phyloP scores from a whole-genome alignment of 30 jellyfish, hydroid and myxozoan species.

The Aurelia sp. region DNA sequence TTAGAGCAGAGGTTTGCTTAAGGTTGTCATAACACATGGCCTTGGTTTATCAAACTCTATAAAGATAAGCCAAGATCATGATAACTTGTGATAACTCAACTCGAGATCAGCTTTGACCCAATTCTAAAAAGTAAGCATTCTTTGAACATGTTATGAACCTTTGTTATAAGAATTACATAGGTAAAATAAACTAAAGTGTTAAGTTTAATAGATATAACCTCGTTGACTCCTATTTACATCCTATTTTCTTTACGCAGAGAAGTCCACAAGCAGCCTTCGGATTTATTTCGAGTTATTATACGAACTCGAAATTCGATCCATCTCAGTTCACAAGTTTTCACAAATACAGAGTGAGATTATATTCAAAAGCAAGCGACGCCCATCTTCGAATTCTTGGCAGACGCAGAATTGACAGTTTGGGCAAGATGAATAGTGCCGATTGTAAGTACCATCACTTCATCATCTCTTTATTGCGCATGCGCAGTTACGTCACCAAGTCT shows the following conservation, averaged over 20 bases:
- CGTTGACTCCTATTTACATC: conserved; percentile 3
- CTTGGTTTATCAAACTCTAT: no score
- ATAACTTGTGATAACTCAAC: no score
- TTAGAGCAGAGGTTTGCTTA: no score
- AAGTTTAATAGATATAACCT: not conserved
- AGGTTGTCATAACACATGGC: no score
- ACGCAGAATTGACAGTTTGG: conserved; percentile 75
- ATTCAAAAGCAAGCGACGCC: conserved; percentile 82
- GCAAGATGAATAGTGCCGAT: conserved; percentile 64
- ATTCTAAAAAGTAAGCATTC: no score
- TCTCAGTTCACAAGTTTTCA: conserved; percentile 42
- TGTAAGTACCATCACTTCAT: conserved; percentile 32
- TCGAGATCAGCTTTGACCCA: no score
- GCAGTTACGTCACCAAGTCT: no score
- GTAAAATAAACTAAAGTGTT: conserved; percentile 14
- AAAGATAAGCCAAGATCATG: no score
- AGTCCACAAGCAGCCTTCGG: conserved; percentile 10
- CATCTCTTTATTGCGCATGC: no score
- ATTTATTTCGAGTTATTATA: conserved; percentile 39
- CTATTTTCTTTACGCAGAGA: conserved; percentile 46
- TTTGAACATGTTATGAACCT: not conserved
- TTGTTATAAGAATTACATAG: conserved; percentile 9
- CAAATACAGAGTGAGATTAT: conserved; percentile 66
- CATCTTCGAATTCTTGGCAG: conserved; percentile 71
- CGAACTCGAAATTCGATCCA: conserved; percentile 44